Evolutionary conservation across 2,113 vertebrate genomes (phyloP).

Genomic region (Muntiacus reevesi): DNA sequence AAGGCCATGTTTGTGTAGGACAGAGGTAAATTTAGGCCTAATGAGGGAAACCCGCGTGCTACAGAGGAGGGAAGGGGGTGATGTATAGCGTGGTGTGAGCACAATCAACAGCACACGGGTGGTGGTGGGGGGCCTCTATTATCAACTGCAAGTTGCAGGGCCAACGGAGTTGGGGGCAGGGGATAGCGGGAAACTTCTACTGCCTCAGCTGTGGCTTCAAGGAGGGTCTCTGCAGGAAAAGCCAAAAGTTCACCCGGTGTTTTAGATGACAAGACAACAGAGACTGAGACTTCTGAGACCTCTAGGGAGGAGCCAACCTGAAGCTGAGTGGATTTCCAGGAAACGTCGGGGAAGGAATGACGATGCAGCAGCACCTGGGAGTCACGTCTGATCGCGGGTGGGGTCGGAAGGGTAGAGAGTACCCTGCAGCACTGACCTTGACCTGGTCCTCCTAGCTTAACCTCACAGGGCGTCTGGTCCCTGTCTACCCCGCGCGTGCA

Average conservation of each 20-base stretch:
- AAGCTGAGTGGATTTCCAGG: background rate
- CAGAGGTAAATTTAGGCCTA: constrained; percentile 74
- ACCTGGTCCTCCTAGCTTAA: background rate
- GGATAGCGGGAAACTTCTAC: background rate
- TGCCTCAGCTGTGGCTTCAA: background rate
- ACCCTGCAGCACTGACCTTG: background rate
- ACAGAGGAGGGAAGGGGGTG: constrained; percentile 58
- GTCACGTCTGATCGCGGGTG: background rate
- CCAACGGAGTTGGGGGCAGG: background rate
- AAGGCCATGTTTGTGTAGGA: constrained; percentile 69
- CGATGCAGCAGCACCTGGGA: background rate
- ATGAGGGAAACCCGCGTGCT: constrained; percentile 54
- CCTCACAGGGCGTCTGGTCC: background rate
- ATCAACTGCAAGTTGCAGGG: background rate
- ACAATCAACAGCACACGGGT: constrained; percentile 10
- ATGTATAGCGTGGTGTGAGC: background rate
- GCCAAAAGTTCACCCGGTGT: background rate
- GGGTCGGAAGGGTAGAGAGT: background rate
- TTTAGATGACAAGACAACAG: background rate
- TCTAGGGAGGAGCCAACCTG: background rate
- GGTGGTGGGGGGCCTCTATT: background rate
- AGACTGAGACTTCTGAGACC: background rate
- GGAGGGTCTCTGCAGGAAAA: background rate
- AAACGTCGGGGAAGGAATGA: background rate
- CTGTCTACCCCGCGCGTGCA: background rate